A percentile compares a stretch with the other conserved stretches of the same genome.
Evolutionary conservation across 2,797 vertebrate species (phyloP).

Genomic region (Stomatorhinus walkeri): DNA sequence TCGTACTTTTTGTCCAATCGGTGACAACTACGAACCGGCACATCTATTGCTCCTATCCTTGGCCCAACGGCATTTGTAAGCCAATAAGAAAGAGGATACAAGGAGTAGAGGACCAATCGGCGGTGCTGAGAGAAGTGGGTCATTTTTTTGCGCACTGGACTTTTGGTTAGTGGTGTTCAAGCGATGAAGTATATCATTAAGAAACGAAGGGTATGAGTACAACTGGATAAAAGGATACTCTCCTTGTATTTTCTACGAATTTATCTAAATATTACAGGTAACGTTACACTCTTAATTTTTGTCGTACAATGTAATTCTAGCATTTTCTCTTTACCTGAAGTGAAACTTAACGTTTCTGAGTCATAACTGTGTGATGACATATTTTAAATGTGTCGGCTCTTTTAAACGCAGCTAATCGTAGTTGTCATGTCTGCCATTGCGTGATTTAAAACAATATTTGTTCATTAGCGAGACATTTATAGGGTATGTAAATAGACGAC

Average conservation of each 20-base stretch:
- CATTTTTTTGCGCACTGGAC: not conserved
- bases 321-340: not conserved
- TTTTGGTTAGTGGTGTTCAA: slow-evolving; percentile 30
- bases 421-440: not conserved
- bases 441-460: not conserved
- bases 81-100: slow-evolving; percentile 48
- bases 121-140: slow-evolving; percentile 12
- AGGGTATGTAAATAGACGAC: not conserved
- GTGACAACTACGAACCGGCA: slow-evolving; percentile 43
- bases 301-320: not conserved
- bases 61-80: not conserved
- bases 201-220: not conserved
- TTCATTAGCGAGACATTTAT: not conserved
- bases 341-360: not conserved
- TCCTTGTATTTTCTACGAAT: not conserved
- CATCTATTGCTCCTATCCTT: slow-evolving; percentile 37
- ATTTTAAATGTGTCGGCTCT: not conserved
- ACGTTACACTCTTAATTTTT: not conserved
- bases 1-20: slow-evolving; percentile 47
- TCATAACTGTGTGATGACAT: not conserved
- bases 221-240: not conserved
- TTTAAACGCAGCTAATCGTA: not conserved
- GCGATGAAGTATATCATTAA: slow-evolving; percentile 24
- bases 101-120: slow-evolving; percentile 39
- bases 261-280: not conserved